Conservation (phyloP, 2,888 invertebrate species). For the Incurvaria masculella region DNA sequence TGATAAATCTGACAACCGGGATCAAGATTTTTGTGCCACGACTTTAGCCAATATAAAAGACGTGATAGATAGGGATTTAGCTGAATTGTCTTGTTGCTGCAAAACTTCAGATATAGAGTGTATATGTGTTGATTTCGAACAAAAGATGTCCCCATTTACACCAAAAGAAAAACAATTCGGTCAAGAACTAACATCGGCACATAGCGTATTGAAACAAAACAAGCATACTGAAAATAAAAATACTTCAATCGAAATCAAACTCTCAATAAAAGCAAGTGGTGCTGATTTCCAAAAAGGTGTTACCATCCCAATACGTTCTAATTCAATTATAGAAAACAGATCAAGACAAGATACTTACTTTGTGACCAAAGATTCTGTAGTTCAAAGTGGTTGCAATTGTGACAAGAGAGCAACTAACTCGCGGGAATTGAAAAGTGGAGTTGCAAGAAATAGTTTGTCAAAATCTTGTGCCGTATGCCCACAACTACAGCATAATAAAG, state of each 20-base stretch:
- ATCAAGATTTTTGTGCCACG: constrained; percentile 23
- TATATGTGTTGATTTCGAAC: not conserved
- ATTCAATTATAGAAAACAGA: too few relatives aligned
- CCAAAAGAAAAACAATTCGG: constrained; percentile 14
- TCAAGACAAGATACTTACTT: too few relatives aligned
- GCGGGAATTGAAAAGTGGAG: too few relatives aligned
- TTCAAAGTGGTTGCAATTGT: too few relatives aligned
- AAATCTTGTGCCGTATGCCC: too few relatives aligned
- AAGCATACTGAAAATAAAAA: not conserved
- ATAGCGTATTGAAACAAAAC: not conserved
- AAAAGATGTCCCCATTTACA: not conserved
- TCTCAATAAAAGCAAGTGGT: not conserved
- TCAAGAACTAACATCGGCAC: constrained; percentile 6
- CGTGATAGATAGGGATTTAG: constrained; percentile 41
- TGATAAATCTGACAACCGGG: constrained; percentile 19
- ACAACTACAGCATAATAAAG: too few relatives aligned
- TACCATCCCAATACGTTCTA: not conserved
- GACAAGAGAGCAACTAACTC: too few relatives aligned
- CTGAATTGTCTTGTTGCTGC: constrained; percentile 32
- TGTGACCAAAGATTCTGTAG: too few relatives aligned
- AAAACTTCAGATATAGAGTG: constrained; percentile 20
- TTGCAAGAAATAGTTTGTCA: too few relatives aligned
- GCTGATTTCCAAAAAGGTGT: not conserved
- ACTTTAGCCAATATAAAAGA: constrained; percentile 8
- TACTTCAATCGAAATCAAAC: not conserved